A percentile compares a stretch with the other conserved stretches of the same genome.
Evolutionary conservation across 2,888 invertebrate species (phyloP).

Genomic region (Philaethria dido): DNA sequence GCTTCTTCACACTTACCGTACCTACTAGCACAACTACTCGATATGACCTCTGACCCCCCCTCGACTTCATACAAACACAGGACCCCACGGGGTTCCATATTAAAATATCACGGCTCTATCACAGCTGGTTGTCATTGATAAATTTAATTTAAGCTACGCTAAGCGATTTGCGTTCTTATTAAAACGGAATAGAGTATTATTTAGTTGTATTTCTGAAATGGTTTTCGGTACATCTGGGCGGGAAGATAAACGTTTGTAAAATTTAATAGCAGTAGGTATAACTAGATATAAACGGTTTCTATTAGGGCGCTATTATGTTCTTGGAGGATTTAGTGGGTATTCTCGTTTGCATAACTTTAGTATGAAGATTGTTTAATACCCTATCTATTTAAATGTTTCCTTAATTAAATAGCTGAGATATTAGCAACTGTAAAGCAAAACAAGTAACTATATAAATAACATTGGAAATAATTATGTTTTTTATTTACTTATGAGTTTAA

Average conservation of each 20-base stretch:
- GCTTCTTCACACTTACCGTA: constrained; percentile 79
- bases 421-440: neutral
- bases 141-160: constrained; percentile 49
- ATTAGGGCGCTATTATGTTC: constrained; percentile 47
- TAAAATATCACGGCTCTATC: constrained; percentile 51
- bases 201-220: constrained; percentile 46
- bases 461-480: neutral
- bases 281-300: constrained; percentile 53
- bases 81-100: constrained; percentile 28
- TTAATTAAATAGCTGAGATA: neutral
- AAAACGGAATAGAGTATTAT: constrained; percentile 36
- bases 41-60: constrained; percentile 57
- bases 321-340: constrained; percentile 36
- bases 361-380: constrained; percentile 10
- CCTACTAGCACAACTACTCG: constrained; percentile 71
- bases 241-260: constrained; percentile 64
- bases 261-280: constrained; percentile 64
- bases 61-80: constrained; percentile 28
- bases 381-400: neutral
- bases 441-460: neutral
- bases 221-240: constrained; percentile 70
- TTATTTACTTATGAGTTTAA: neutral
- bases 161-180: constrained; percentile 50
- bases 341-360: constrained; percentile 15
- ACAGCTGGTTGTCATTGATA: constrained; percentile 53